Evolutionary conservation across 2,888 invertebrate species (phyloP), one percentile per base, ranked within the genome.

Genomic region (Cecidostiba fungosa): DNA sequence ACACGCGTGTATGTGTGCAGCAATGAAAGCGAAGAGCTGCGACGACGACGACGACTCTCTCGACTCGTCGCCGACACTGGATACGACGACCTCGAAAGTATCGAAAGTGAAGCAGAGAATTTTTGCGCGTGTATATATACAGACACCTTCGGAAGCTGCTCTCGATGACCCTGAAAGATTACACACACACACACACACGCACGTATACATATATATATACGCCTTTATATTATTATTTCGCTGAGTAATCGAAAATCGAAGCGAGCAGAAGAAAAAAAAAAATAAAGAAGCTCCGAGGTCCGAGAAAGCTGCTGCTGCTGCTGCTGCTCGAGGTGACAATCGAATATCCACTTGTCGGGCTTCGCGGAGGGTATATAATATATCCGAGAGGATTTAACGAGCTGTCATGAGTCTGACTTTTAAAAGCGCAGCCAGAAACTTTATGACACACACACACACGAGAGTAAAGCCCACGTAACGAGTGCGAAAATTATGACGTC

Each of bases 1-100:
- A n/a, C n/a, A n/a, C n/a, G 72, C 43, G 43, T 14, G 43, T 59
- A 2, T 59, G 54, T n/a, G 19, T 50, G 50, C 19, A 59, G 23
- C 72, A 72, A 72, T 43, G 72, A 72, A 72, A 72, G 72, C 72
- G 43, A 72, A 43, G 72, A 72, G 72, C 39, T 1, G 39, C 39
- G 39, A 43, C 39, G 39, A 39, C 39, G 0, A 12, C 39, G 39
- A 43, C 66, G 16, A 72, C 72, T 72, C 72, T 72, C 62, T 32
- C 32, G 59, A 59, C 54, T 59, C 82, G 29, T 36, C 74, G 54
- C 82, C 86, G 89, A 90, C 90, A 90, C 89, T 89, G 89, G 90
- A 91, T 90, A 90, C 91, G 90, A 90, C 90, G 91, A 90, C 90
- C 91, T 92, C 92, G 92, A 92, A 92, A 93, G 92, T 90, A 93